Evolutionary conservation across 1,140 invertebrate species (phyloP), one percentile per base, ranked within the genome.

Genomic region (Adelges cooleyi): DNA sequence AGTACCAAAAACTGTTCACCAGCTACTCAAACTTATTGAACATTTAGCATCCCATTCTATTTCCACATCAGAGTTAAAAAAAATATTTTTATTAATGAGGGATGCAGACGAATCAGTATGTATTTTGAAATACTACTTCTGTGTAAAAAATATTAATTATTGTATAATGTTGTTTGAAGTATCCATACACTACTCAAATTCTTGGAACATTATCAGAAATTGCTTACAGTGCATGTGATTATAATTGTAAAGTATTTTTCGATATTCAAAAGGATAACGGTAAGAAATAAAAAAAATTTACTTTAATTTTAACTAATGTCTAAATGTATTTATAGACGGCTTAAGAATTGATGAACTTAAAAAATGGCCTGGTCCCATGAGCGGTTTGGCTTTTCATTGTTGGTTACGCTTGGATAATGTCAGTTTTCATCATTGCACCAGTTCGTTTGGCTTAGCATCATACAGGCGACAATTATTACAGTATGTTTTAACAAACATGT

Each of bases 331-430:
- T 70, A 33, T 66, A 71, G 70, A 83, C 74, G 80, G 80, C 3
- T 79, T 84, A 53, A 70, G 69, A 18, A 74, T 83, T 25, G 74
- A 78, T 4, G 75, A 76, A 46, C 77, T 80, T 25, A 72, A 72
- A 9, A 78, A 79, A 69, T 82, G 76, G 80, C 78, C 74, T 52
- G 77, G 80, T 11, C 80, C 80, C 10, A 77, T 78, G 1, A 82
- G 80, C 71, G 80, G 80, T 40, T 82, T 83, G 67, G 78, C 77
- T 22, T 82, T 84, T 68, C 81, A 83, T 69, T 74, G 78, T 25
- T 81, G 82, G 74, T 67, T 84, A 8, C 76, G 80, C 46, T 73
- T 84, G 17, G 78, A 81, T 69, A 70, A 73, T 29, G 67, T 67
- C 25, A 69, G 70, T 36, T 65, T 67, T 17, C 68, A 73, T 40